Conservation (phyloP, 2,113 vertebrate genomes). For the Myrmecobius fasciatus region DNA sequence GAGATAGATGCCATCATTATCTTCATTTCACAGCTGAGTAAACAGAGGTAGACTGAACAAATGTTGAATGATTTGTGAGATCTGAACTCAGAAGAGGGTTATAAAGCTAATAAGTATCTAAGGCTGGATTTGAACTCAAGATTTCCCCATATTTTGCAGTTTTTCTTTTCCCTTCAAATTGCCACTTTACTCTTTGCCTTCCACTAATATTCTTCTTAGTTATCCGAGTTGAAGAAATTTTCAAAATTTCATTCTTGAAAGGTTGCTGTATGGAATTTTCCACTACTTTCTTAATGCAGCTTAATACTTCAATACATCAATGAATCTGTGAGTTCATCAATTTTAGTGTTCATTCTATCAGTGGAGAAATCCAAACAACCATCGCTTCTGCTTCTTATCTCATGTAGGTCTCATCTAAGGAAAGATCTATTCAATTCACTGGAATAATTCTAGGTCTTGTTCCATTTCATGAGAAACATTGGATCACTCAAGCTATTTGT, state of each 20-base stretch:
- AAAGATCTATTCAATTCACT: neutral
- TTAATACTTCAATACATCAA: neutral
- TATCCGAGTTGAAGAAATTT: neutral
- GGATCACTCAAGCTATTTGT: neutral
- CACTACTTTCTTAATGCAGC: neutral
- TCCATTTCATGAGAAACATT: neutral
- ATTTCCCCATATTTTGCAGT: neutral
- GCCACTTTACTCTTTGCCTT: neutral
- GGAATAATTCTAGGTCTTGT: neutral
- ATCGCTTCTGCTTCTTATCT: neutral
- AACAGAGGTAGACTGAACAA: neutral
- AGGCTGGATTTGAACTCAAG: neutral
- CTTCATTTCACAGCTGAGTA: neutral
- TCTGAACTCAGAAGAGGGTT: neutral
- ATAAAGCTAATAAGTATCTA: neutral
- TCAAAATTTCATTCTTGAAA: neutral
- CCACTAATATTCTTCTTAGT: neutral
- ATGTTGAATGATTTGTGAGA: neutral
- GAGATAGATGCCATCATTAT: neutral
- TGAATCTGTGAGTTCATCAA: neutral
- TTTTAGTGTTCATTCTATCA: neutral
- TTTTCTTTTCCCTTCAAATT: neutral
- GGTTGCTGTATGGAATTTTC: neutral
- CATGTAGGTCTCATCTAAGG: neutral
- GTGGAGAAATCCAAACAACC: neutral